Percentiles rank a stretch among this genome's conserved stretches.
These are phyloP conservation scores for Dipodomys stephensi DNA, from an alignment of 2,113 vertebrate genomes.

Conservation along the genomic window DNA sequence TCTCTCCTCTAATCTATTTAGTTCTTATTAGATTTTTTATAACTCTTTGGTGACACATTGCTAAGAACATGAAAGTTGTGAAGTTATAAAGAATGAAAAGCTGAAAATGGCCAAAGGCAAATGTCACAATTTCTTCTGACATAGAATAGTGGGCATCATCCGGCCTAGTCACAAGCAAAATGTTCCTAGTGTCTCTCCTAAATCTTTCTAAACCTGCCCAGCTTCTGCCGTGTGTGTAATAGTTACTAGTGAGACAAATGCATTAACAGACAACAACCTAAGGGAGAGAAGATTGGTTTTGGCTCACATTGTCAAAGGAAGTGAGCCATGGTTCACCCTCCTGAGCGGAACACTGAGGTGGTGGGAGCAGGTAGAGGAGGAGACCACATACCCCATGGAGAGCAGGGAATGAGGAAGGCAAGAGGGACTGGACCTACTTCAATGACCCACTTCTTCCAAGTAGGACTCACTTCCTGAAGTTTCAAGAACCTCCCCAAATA, in stretches of 20 bases:
- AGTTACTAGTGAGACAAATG: not conserved
- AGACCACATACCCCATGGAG: not conserved
- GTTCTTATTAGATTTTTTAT: not conserved
- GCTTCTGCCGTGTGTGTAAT: no score
- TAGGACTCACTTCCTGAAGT: not conserved
- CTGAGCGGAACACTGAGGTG: no score
- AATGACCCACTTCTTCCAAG: not conserved
- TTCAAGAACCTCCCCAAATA: not conserved
- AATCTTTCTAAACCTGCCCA: not conserved
- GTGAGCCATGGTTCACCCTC: not conserved
- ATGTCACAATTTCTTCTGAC: not conserved
- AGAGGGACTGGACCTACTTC: not conserved
- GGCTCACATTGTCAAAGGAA: not conserved
- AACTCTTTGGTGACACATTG: not conserved
- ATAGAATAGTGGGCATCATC: not conserved
- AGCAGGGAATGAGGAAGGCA: not conserved
- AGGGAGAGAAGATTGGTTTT: not conserved
- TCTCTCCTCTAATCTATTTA: not conserved
- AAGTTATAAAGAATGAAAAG: not conserved
- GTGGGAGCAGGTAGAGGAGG: not conserved
- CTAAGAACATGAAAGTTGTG: not conserved
- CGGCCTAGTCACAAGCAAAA: not conserved
- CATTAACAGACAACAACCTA: not conserved
- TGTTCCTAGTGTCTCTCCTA: not conserved
- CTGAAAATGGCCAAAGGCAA: constrained; percentile 7